These are phyloP conservation scores for Antheraea assamensis DNA, from an alignment of 2,888 invertebrate genomes.

Conservation along the genomic window DNA sequence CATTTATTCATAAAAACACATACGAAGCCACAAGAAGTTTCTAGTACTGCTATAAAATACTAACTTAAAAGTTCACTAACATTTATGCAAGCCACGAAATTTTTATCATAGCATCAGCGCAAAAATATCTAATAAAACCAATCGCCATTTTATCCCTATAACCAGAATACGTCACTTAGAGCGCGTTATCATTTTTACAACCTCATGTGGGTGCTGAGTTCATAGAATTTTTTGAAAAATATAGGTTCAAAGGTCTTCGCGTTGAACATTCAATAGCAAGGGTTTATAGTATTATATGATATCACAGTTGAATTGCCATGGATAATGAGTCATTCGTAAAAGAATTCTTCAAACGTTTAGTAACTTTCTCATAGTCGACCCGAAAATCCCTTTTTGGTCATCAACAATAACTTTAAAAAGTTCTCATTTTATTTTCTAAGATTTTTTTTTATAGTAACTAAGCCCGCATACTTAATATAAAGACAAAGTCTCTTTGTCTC, in stretches of 20 bases:
- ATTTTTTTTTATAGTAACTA: not conserved
- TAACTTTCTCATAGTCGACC: constrained; percentile 28
- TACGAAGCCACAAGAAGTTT: too few relatives aligned
- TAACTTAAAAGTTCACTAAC: not conserved
- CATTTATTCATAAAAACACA: too few relatives aligned
- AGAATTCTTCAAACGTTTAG: constrained; percentile 25
- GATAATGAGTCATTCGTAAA: constrained; percentile 36
- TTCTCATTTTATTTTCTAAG: constrained; percentile 6
- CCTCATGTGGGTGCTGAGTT: constrained; percentile 47
- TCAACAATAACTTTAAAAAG: constrained; percentile 2
- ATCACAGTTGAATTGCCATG: constrained; percentile 37
- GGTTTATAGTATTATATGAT: constrained; percentile 31
- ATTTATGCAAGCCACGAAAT: not conserved
- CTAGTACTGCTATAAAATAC: too few relatives aligned
- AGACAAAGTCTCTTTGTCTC: too few relatives aligned
- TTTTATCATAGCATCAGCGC: not conserved
- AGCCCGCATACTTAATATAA: too few relatives aligned
- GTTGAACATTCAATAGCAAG: constrained; percentile 31
- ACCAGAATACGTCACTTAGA: constrained; percentile 33
- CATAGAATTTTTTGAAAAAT: constrained; percentile 50
- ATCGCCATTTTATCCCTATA: not conserved
- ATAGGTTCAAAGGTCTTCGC: constrained; percentile 37
- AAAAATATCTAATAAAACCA: constrained; percentile 24
- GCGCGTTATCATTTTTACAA: constrained; percentile 48
- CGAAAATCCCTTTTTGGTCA: constrained; percentile 11